Evolutionary conservation across 2,113 vertebrate species (phyloP), one percentile per base, ranked within the genome.

Genomic region (Zosterops lateralis): DNA sequence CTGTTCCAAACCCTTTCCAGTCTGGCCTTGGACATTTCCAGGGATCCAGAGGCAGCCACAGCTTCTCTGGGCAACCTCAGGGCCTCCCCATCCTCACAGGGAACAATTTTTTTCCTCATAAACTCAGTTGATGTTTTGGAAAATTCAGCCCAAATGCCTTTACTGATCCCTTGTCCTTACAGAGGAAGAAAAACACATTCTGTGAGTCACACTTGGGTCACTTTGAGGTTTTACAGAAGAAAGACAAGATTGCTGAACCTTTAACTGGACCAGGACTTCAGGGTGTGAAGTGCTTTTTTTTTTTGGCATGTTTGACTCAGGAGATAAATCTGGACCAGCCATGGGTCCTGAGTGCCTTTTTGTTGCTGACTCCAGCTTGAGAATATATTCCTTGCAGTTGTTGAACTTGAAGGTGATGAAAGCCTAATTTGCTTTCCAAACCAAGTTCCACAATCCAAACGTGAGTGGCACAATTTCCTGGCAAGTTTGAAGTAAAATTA

Each of bases 401-500:
- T 13, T 36, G 26, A 50, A 54, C 61, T 44, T 70, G 77, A 75
- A 94, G 91, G 94, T 61, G 95, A 40, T 79, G 92, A 94, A 94
- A 95, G 42, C 66, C 10, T 50, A 17, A 34, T 71, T 94, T 91
- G 42, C 54, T 82, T 50, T 38, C 38, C 38, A 38, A 62, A 78
- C 84, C 70, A 82, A 92, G 20, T 82, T 91, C 86, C 84, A 84
- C 65, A 78, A 78, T 72, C 53, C 48, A 78, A 78, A 93, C 7
- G 3, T 9, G 31, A 84, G 31, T 3, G 77, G 57, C 66, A 82
- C 34, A 16, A 82, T 96, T 94, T 96, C 89, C 84, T 87, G 80
- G 36, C 51, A 61, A 57, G 22, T 65, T 89, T 53, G 74, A 73
- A 74, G 50, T 57, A 32, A 91, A 93, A 73, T 89, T 26, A 18